A percentile compares a stretch with the other conserved stretches of the same genome.
These are phyloP conservation scores for Tuberolachnus salignus DNA, from an alignment of 2,888 invertebrate genomes.

Conservation along the genomic window DNA sequence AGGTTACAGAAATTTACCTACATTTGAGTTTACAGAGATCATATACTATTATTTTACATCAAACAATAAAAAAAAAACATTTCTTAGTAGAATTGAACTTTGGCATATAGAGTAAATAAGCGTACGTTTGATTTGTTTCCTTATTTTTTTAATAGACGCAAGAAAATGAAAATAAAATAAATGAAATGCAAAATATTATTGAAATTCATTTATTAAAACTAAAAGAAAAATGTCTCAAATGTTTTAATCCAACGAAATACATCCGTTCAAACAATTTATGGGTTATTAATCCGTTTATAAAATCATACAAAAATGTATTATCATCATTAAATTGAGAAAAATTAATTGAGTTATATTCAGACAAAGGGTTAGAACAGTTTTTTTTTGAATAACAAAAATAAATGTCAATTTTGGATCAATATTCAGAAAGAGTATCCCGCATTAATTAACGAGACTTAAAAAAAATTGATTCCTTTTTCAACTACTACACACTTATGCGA, in stretches of 20 bases:
- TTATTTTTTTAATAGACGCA: background rate
- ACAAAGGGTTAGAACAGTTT: background rate
- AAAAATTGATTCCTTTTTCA: background rate
- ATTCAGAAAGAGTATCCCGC: background rate
- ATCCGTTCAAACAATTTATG: no score
- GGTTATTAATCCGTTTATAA: no score
- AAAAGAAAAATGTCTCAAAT: background rate
- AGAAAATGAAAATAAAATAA: constrained; percentile 13
- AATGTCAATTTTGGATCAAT: no score
- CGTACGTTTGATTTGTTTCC: constrained; percentile 1
- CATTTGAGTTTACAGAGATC: background rate
- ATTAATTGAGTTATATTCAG: background rate
- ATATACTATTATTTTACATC: constrained; percentile 11
- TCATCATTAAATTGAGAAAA: no score
- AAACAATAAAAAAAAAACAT: constrained; percentile 6
- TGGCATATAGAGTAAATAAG: background rate
- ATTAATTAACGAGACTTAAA: background rate
- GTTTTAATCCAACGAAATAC: no score
- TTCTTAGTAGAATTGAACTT: constrained; percentile 1
- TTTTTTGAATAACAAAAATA: background rate
- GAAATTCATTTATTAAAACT: constrained; percentile 15
- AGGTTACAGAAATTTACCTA: background rate
- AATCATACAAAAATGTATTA: no score
- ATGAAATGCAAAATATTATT: background rate
- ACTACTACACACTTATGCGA: background rate